These are phyloP conservation scores for Hippocampus abdominalis DNA, from an alignment of 2,113 vertebrate genomes.

Conservation along the genomic window DNA sequence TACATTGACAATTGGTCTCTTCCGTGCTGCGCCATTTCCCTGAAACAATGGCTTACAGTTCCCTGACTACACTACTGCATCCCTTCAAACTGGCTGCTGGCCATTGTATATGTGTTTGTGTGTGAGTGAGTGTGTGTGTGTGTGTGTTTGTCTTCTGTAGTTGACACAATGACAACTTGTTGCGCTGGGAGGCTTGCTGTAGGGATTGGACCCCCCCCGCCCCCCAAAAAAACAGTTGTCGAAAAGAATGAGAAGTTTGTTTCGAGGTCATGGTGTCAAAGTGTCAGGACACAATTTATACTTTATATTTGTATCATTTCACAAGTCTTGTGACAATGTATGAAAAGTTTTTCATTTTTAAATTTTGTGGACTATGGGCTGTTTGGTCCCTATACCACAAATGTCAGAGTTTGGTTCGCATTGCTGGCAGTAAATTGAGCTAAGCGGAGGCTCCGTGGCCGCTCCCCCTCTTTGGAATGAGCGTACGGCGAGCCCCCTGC, in stretches of 20 bases:
- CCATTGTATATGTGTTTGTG: slow-evolving; percentile 26
- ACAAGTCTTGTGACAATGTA: not conserved
- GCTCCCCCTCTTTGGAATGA: no score
- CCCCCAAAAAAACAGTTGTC: slow-evolving; percentile 14
- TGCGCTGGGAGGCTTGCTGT: slow-evolving; percentile 33
- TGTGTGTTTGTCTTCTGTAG: slow-evolving; percentile 20
- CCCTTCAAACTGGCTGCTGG: slow-evolving; percentile 40
- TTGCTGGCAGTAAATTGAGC: no score
- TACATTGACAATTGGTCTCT: not conserved
- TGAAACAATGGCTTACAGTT: slow-evolving; percentile 64
- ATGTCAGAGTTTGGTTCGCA: no score
- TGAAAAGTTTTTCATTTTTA: not conserved
- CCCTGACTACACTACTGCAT: slow-evolving; percentile 45
- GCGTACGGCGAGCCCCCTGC: no score
- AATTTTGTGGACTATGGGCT: not conserved
- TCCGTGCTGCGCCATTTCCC: slow-evolving; percentile 27
- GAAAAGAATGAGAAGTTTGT: slow-evolving; percentile 44
- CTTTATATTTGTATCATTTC: not conserved
- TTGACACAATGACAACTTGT: slow-evolving; percentile 63
- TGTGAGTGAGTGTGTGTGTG: slow-evolving; percentile 25
- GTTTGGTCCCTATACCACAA: no score
- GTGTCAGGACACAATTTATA: not conserved
- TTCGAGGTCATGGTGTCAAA: slow-evolving; percentile 28
- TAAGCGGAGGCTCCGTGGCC: no score
- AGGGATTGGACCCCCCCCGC: slow-evolving; percentile 17